Conservation (phyloP, 2,113 vertebrate species). For the Eublepharis macularius region DNA sequence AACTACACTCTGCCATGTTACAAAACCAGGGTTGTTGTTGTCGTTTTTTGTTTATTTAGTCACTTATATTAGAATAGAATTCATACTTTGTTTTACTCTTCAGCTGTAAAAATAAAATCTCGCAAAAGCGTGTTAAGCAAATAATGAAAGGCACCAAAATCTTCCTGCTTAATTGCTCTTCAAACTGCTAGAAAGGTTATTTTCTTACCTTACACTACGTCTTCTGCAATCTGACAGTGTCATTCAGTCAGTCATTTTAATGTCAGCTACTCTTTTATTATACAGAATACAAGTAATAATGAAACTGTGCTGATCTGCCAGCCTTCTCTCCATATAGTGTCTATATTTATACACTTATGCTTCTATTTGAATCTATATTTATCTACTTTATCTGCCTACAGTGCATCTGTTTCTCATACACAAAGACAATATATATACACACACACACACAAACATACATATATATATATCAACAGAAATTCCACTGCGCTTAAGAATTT, state of each 20-base stretch:
- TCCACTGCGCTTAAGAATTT: slow-evolving; percentile 59
- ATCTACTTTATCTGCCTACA: slow-evolving; percentile 82
- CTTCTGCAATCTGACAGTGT: slow-evolving; percentile 68
- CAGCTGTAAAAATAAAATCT: slow-evolving; percentile 34
- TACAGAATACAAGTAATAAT: slow-evolving; percentile 72
- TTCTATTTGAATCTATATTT: slow-evolving; percentile 83
- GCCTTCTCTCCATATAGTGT: slow-evolving; percentile 70
- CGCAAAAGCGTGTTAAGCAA: slow-evolving; percentile 54
- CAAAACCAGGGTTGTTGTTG: background rate
- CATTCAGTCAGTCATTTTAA: slow-evolving; percentile 72
- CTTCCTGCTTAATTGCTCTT: slow-evolving; percentile 54
- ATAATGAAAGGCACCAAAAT: slow-evolving; percentile 52
- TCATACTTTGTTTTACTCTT: slow-evolving; percentile 15
- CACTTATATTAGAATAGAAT: slow-evolving; percentile 45
- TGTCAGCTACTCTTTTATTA: slow-evolving; percentile 71
- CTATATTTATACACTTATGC: slow-evolving; percentile 80
- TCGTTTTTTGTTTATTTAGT: slow-evolving; percentile 14
- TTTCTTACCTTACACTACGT: slow-evolving; percentile 72
- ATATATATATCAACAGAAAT: slow-evolving; percentile 55
- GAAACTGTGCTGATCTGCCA: slow-evolving; percentile 69
- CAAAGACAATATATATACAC: slow-evolving; percentile 75
- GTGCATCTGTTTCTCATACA: slow-evolving; percentile 82
- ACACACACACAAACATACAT: slow-evolving; percentile 41
- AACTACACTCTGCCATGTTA: background rate
- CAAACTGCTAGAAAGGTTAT: slow-evolving; percentile 65